Base-by-base conservation (phyloP, 2,888 invertebrate species). In the Cryptophagus acutangulus region DNA sequence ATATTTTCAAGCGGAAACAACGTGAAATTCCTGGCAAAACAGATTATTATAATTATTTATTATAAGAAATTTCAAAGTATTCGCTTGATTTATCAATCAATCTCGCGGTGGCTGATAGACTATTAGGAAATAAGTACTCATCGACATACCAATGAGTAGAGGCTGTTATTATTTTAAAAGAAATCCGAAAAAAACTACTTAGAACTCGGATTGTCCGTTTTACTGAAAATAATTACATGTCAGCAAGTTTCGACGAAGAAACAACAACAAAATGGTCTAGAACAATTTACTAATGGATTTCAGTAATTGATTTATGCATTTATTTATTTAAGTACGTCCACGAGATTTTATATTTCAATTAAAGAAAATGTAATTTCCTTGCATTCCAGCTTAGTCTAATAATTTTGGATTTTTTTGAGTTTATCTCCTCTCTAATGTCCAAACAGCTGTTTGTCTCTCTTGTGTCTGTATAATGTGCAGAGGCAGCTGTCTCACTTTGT, bases 401-500 rank as follows among this genome's bases (percentile, higher is more conserved):
- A 26, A n/a, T 26, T 26, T 26, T 26, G 3, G 26, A 31, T 31
- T 31, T 31, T 13, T 3, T 31, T n/a, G 3, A 31, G 14, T 31
- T 13, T 31, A 31, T 16, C 31, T 38, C 18, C 17, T 38, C 31
- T 38, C 33, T 30, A 38, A 29, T 33, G 25, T 18, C 31, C 24
- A 38, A 38, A 28, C 17, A 38, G 31, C 14, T 16, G 31, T 24
- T 16, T 18, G 24, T 31, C 31, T 24, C n/a, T 12, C 31, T 24
- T 8, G 8, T 20, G 20, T 31, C 29, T 17, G 17, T 29, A 15
- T n/a, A 12, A 31, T 17, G 15, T 6, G 17, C 25, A 30, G 10
- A 15, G 38, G 24, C 38, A 31, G 38, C 31, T 17, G 31, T 28
- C 31, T 38, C 38, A 20, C 33, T 17, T 30, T 38, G n/a, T 18